Percentiles rank a stretch among this genome's conserved stretches.
Evolutionary conservation across 2,888 invertebrate genomes (phyloP).

Genomic region (Alentia gelatinosa): DNA sequence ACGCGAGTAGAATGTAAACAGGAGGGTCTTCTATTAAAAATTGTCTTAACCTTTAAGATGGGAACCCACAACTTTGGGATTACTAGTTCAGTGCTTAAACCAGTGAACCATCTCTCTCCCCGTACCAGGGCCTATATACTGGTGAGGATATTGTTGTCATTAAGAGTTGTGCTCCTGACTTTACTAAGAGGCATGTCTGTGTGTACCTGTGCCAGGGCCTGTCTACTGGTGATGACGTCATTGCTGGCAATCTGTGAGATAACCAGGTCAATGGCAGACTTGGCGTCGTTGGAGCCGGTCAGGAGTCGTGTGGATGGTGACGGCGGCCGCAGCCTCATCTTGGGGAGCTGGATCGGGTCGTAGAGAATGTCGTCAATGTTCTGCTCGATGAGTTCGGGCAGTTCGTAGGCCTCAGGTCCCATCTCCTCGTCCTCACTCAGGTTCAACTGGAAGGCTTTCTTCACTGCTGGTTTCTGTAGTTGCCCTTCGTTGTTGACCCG

Average conservation of each 20-base stretch:
- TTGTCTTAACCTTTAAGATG: too few species aligned
- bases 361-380: constrained; percentile 76
- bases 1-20: too few species aligned
- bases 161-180: not conserved
- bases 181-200: not conserved
- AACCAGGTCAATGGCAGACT: constrained; percentile 82
- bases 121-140: too few species aligned
- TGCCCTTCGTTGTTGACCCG: not conserved
- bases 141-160: not conserved
- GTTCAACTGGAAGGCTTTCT: constrained; percentile 87
- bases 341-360: constrained; percentile 74
- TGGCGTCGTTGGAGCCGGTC: constrained; percentile 76
- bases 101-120: too few species aligned
- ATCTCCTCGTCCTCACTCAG: constrained; percentile 69
- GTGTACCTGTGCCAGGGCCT: constrained; percentile 85
- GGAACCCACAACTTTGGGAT: too few species aligned
- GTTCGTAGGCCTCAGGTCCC: constrained; percentile 55
- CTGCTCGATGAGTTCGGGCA: constrained; percentile 72
- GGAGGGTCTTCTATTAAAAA: too few species aligned
- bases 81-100: too few species aligned
- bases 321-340: constrained; percentile 67
- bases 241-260: constrained; percentile 84
- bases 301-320: constrained; percentile 72
- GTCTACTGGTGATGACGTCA: constrained; percentile 84
- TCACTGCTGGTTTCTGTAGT: not conserved